Conservation (phyloP, 2,888 invertebrate genomes). For the Cotesia congregata region DNA sequence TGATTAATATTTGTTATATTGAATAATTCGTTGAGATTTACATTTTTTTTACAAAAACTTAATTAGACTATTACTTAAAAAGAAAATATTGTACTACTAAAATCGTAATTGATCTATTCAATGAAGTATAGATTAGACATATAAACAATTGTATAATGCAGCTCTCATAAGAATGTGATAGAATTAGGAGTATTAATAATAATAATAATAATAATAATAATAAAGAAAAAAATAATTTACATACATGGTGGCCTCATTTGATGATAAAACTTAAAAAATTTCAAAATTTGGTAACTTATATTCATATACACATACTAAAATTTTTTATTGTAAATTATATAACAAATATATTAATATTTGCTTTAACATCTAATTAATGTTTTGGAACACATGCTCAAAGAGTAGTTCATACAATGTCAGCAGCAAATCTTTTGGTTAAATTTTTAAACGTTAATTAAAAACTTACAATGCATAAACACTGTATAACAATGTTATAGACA, state of each 20-base stretch:
- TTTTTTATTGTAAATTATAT: slow-evolving; percentile 46
- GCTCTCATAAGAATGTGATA: slow-evolving; percentile 49
- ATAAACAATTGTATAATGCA: slow-evolving; percentile 43
- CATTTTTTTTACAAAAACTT: not conserved
- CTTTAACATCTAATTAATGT: not conserved
- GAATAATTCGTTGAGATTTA: not conserved
- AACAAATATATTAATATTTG: slow-evolving; percentile 33
- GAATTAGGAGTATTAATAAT: slow-evolving; percentile 46
- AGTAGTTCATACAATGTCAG: too few species aligned
- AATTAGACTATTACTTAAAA: not conserved
- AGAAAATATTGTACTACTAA: not conserved
- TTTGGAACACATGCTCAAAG: too few species aligned
- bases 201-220: too few species aligned
- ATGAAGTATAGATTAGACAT: slow-evolving; percentile 45
- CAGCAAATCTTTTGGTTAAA: too few species aligned
- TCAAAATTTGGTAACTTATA: slow-evolving; percentile 35
- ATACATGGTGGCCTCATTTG: slow-evolving; percentile 27
- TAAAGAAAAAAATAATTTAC: slow-evolving; percentile 32
- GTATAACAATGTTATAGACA: not conserved
- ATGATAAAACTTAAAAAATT: slow-evolving; percentile 44
- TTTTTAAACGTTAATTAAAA: too few species aligned
- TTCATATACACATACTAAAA: slow-evolving; percentile 22
- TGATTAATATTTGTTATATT: slow-evolving; percentile 15
- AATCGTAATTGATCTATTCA: slow-evolving; percentile 35
- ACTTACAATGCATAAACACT: too few species aligned